These are phyloP conservation scores for Petrolisthes cinctipes DNA, from an alignment of 2,888 invertebrate genomes.

Conservation along the genomic window DNA sequence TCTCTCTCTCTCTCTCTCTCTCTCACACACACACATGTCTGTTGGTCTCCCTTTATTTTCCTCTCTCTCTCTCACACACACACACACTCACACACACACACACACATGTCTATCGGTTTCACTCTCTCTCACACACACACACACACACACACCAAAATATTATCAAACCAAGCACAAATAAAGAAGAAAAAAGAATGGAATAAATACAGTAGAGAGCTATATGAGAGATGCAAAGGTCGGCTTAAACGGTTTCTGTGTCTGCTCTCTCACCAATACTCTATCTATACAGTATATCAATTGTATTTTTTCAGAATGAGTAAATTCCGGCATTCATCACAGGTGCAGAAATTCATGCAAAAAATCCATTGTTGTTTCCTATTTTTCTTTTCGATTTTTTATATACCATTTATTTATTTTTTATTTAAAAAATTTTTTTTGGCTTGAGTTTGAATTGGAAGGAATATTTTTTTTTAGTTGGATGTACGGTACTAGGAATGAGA, in stretches of 20 bases:
- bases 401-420: neutral
- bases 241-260: too few species aligned
- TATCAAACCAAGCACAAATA: neutral
- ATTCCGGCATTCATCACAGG: too few species aligned
- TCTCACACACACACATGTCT: neutral
- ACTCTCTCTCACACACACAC: neutral
- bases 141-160: neutral
- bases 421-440: neutral
- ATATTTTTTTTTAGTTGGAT: neutral
- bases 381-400: too few species aligned
- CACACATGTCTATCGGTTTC: neutral
- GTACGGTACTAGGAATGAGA: too few species aligned
- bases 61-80: slow-evolving; percentile 5
- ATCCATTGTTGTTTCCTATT: too few species aligned
- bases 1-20: neutral
- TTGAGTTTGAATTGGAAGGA: neutral
- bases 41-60: neutral
- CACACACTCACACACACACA: slow-evolving; percentile 6
- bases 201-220: too few species aligned
- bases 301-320: too few species aligned
- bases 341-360: too few species aligned
- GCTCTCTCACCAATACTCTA: too few species aligned
- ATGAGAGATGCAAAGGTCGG: too few species aligned
- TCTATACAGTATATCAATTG: too few species aligned
- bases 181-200: too few species aligned